Evolutionary conservation across 2,888 invertebrate species (phyloP), one percentile per base, ranked within the genome.

Genomic region (Amblyjoppa fuscipennis): DNA sequence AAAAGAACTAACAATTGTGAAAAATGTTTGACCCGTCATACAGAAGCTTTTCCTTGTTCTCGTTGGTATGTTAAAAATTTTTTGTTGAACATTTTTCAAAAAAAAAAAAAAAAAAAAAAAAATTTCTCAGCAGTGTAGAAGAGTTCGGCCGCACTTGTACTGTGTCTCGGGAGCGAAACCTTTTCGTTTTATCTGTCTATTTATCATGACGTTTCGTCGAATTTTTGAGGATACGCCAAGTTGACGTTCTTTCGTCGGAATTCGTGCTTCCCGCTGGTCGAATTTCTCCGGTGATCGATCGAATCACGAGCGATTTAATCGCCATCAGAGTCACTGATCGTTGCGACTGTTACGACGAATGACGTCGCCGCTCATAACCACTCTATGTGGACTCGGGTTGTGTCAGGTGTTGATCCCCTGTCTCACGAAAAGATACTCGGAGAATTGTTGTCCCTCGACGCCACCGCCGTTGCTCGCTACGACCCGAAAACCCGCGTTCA

Each of bases 381-480:
- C n/a, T 16, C 70, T 73, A 49, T 85, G 56, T 31, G 78, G 64
- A 9, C 16, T 7, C 45, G 53, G 34, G 69, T 77, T 83, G 80
- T 84, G 90, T 90, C 90, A 89, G 83, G 95, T 90, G 92, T 95
- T 76, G 91, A 93, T 86, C 91, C 95, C 91, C 88, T 95, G 94
- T 89, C 97, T 95, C 85, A 97, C 96, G 93, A 98, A 97, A 91
- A 98, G 95, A 94, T 98, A 98, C 95, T 98, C 98, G 91, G 97
- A 97, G 95, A 98, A 98, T 94, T 98, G 98, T 92, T 98, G 98
- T 5, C 98, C 97, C 92, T 98, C 98, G 53, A 98, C 98, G 3
- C 98, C 98, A 28, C 98, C 98, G 0, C 98, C 98, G 90, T 97
- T 97, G 92, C 98, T 97, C 38, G 98, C 98, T 73, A 96, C 96